A percentile compares a stretch with the other conserved stretches of the same genome.
Conservation (phyloP, 2,888 invertebrate genomes). For the Sepioteuthis lessoniana region DNA sequence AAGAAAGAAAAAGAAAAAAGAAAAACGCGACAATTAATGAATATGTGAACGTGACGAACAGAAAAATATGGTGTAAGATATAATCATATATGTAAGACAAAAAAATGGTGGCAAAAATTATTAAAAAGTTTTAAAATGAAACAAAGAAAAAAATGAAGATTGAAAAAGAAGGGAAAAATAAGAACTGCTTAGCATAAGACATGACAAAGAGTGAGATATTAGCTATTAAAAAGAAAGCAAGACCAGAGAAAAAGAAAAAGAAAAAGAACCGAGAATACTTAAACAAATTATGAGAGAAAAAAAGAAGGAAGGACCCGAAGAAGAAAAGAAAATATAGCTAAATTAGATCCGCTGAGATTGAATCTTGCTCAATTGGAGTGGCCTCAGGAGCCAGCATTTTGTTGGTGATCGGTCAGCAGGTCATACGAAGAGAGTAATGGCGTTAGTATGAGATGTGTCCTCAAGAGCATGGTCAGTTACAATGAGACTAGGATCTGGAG, state of each 20-base stretch:
- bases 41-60: too few relatives aligned
- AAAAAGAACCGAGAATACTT: too few relatives aligned
- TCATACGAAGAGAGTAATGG: not conserved
- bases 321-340: not conserved
- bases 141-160: too few relatives aligned
- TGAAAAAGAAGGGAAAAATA: too few relatives aligned
- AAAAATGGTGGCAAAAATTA: too few relatives aligned
- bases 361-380: not conserved
- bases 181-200: too few relatives aligned
- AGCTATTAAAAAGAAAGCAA: too few relatives aligned
- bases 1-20: not conserved
- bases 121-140: too few relatives aligned
- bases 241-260: too few relatives aligned
- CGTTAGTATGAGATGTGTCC: not conserved
- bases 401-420: conserved; percentile 8
- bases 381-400: not conserved
- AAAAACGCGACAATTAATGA: not conserved
- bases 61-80: too few relatives aligned
- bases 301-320: not conserved
- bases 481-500: not conserved
- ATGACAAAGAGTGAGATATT: too few relatives aligned
- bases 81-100: too few relatives aligned
- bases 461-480: not conserved
- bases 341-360: not conserved
- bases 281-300: not conserved